Percentiles rank a stretch among this genome's conserved stretches.
Conservation (phyloP, 2,113 vertebrate species). For the Erinaceus europaeus region DNA sequence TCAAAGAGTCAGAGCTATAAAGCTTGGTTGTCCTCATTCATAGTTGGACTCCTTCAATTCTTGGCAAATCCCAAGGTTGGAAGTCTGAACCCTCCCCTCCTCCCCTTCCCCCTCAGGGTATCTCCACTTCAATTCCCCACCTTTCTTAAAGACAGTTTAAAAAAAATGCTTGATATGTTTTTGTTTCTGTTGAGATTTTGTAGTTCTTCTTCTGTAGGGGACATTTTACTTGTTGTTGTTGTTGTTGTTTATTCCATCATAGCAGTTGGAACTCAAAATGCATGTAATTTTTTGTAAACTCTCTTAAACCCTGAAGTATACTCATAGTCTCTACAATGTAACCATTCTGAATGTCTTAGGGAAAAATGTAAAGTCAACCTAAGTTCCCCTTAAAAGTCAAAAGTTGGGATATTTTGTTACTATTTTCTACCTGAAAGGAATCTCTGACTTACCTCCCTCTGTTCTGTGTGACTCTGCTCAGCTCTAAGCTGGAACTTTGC, state of each 20-base stretch:
- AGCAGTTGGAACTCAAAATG: not conserved
- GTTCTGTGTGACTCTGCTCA: conserved; percentile 60
- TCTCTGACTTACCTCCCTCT: conserved; percentile 31
- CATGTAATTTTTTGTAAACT: not conserved
- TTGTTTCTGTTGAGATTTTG: too few species aligned
- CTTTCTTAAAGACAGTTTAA: not conserved
- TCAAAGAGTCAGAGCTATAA: not conserved
- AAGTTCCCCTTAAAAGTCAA: conserved; percentile 36
- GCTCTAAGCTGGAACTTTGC: conserved; percentile 59
- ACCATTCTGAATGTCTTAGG: conserved; percentile 3
- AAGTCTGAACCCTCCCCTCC: not conserved
- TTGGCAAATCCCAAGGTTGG: not conserved
- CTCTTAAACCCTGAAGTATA: not conserved
- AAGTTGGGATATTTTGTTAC: not conserved
- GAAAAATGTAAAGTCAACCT: not conserved
- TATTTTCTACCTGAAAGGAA: conserved; percentile 30
- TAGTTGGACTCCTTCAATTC: not conserved
- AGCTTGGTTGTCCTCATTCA: not conserved
- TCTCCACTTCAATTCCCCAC: not conserved
- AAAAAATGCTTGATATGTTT: too few species aligned
- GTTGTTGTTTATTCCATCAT: not conserved
- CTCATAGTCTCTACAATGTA: not conserved
- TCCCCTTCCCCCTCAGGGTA: not conserved
- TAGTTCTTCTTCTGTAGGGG: too few species aligned
- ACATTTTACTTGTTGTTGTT: not conserved